These are phyloP conservation scores for Julus scanicus DNA, from an alignment of 2,888 invertebrate genomes.

Conservation along the genomic window DNA sequence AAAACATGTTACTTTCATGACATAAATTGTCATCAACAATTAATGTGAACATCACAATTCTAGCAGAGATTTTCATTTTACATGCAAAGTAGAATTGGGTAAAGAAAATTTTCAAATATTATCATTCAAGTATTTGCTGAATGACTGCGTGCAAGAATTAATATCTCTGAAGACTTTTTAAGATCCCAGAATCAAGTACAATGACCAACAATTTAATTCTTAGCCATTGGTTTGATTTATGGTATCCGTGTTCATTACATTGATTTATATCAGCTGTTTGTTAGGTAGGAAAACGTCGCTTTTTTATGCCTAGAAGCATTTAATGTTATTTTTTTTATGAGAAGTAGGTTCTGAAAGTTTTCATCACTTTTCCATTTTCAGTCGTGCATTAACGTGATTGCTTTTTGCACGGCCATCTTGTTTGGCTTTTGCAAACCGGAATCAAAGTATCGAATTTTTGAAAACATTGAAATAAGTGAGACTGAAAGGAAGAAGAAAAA, in stretches of 20 bases:
- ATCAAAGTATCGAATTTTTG: constrained; percentile 12
- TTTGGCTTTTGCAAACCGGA: background rate
- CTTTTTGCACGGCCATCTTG: background rate
- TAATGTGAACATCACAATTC: no score
- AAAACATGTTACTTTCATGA: no score
- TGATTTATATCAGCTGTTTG: constrained; percentile 17
- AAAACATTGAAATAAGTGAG: background rate
- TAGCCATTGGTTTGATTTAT: background rate
- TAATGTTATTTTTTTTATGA: constrained; percentile 6
- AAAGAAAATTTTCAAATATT: no score
- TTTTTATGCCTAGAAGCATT: constrained; percentile 3
- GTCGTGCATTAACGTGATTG: background rate
- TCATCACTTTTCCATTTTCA: background rate
- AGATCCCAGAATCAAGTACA: background rate
- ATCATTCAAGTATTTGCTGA: no score
- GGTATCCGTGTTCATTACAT: background rate
- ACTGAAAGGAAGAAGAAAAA: background rate
- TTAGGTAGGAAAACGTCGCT: constrained; percentile 21
- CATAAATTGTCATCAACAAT: no score
- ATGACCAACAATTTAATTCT: background rate
- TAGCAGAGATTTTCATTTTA: no score
- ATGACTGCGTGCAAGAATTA: no score
- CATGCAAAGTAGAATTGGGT: no score
- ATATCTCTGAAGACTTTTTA: background rate
- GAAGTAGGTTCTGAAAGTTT: constrained; percentile 10